A percentile compares a stretch with the other conserved stretches of the same genome.
Evolutionary conservation across 1,140 invertebrate genomes (phyloP).

Genomic region (Teleopsis dalmanni): DNA sequence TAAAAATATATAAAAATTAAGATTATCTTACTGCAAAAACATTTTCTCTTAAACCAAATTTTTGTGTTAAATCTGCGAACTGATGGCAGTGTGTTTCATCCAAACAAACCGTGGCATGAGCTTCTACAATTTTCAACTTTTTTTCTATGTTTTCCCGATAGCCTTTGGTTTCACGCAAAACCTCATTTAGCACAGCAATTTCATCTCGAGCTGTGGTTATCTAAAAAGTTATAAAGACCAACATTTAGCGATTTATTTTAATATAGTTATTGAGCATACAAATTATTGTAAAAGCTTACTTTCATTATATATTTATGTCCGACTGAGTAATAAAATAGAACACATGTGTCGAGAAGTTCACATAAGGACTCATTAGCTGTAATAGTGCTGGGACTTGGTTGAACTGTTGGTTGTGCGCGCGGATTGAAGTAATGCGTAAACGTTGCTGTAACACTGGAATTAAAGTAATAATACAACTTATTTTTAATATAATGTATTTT

Average conservation of each 20-base stretch:
- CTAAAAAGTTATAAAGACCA: constrained; percentile 3
- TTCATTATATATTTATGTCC: constrained; percentile 43
- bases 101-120: constrained; percentile 38
- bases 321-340: constrained; percentile 40
- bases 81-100: constrained; percentile 34
- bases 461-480: not conserved
- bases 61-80: constrained; percentile 29
- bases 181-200: constrained; percentile 39
- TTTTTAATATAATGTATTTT: no score
- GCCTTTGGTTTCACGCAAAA: constrained; percentile 37
- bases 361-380: constrained; percentile 23
- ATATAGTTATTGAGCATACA: not conserved
- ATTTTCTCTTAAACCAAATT: constrained; percentile 39
- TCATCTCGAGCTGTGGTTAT: constrained; percentile 38
- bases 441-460: constrained; percentile 15
- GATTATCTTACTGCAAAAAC: constrained; percentile 36
- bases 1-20: not conserved
- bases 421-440: constrained; percentile 33
- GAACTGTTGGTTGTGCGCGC: constrained; percentile 8
- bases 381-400: constrained; percentile 23
- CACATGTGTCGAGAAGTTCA: constrained; percentile 35
- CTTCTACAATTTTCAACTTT: constrained; percentile 29
- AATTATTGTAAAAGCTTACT: constrained; percentile 4
- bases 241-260: not conserved
- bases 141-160: constrained; percentile 38